Evolutionary conservation across 2,113 vertebrate genomes (phyloP).

Genomic region (Halichoerus grypus): DNA sequence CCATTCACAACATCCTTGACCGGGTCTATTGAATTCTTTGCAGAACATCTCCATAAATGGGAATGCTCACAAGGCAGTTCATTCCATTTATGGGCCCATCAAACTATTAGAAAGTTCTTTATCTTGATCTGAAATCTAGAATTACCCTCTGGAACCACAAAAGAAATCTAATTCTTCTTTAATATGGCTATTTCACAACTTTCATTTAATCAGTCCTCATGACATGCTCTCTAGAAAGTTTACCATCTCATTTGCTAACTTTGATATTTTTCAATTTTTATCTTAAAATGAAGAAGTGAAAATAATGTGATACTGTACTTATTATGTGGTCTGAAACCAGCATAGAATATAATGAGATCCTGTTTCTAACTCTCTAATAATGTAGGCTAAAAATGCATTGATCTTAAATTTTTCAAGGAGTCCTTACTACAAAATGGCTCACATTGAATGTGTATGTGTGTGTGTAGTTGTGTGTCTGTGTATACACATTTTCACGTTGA

Average conservation of each 20-base stretch:
- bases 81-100: not conserved
- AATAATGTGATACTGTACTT: not conserved
- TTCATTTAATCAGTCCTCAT: not conserved
- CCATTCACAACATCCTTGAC: not conserved
- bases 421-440: not conserved
- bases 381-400: not conserved
- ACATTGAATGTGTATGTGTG: not conserved
- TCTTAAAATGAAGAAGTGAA: conserved; percentile 29
- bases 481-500: not conserved
- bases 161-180: not conserved
- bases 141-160: not conserved
- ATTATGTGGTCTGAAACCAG: not conserved
- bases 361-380: not conserved
- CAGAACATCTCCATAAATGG: not conserved
- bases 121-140: not conserved
- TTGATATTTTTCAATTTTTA: not conserved
- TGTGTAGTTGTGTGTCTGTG: not conserved
- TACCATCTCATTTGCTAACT: not conserved
- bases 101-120: not conserved
- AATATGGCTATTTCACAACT: not conserved
- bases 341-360: not conserved
- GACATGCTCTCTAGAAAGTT: not conserved
- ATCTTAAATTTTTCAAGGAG: not conserved
- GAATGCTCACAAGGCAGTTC: not conserved
- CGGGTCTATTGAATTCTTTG: not conserved